These are phyloP conservation scores for Garrulus glandarius DNA, from an alignment of 2,797 vertebrate species.

Conservation along the genomic window DNA sequence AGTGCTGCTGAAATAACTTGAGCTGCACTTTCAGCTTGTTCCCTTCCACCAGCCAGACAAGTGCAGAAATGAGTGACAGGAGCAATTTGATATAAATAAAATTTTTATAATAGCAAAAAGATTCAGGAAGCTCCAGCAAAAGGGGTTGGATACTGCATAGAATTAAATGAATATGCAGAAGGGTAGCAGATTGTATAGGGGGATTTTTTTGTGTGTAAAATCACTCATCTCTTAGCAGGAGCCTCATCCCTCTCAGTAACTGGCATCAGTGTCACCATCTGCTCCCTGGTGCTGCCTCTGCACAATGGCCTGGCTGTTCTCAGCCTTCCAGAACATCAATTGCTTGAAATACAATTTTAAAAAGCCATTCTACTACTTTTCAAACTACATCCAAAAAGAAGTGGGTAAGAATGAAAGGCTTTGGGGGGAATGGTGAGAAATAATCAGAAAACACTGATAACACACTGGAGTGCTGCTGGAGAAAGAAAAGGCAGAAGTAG, in stretches of 20 bases:
- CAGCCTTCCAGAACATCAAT: not conserved
- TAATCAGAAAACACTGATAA: not conserved
- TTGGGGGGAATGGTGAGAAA: not conserved
- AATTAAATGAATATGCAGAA: not conserved
- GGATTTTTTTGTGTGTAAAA: not conserved
- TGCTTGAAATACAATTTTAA: not conserved
- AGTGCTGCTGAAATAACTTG: not conserved
- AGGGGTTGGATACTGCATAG: not conserved
- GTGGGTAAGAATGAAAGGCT: not conserved
- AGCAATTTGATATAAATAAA: rapidly evolving
- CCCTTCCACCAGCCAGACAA: not conserved
- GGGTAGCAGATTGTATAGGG: not conserved
- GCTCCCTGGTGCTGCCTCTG: not conserved
- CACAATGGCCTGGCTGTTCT: not conserved
- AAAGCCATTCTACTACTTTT: not conserved
- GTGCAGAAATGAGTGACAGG: not conserved
- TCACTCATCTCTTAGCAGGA: not conserved
- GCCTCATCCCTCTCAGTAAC: not conserved
- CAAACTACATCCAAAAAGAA: not conserved
- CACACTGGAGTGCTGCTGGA: not conserved
- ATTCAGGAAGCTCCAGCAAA: not conserved
- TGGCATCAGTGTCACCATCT: not conserved
- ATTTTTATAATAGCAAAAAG: not conserved
- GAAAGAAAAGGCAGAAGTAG: not conserved
- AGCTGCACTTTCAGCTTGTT: not conserved